These are phyloP conservation scores for Nephrotoma appendiculata DNA, from an alignment of 2,888 invertebrate genomes.

Conservation along the genomic window DNA sequence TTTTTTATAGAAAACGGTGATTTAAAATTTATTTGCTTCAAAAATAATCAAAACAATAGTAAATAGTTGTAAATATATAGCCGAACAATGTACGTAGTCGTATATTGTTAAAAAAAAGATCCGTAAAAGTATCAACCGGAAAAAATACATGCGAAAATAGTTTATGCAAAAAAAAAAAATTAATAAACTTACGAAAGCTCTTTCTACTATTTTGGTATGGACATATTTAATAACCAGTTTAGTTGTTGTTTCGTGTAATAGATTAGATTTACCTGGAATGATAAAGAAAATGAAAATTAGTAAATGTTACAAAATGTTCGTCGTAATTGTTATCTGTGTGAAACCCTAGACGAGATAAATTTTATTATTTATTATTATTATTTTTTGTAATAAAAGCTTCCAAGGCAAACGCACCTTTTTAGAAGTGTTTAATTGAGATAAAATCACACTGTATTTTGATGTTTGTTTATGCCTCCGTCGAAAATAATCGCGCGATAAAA, in stretches of 20 bases:
- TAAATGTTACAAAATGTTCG: not conserved
- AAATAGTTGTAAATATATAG: not conserved
- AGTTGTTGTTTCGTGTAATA: not conserved
- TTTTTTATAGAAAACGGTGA: not conserved
- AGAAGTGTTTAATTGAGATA: no score
- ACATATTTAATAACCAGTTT: not conserved
- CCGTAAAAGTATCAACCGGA: not conserved
- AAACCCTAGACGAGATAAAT: not conserved
- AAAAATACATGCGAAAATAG: not conserved
- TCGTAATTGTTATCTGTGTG: not conserved
- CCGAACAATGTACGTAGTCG: not conserved
- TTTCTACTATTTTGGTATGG: not conserved
- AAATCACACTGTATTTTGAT: no score
- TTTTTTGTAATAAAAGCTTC: not conserved
- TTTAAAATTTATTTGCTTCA: not conserved
- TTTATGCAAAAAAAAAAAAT: not conserved
- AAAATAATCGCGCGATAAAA: no score
- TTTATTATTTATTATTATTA: no score
- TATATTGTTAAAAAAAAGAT: not conserved
- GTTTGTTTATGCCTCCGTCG: no score
- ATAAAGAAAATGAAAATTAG: not conserved
- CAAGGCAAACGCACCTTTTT: not conserved
- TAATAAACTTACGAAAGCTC: not conserved
- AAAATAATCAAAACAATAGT: not conserved
- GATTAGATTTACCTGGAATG: not conserved